Conservation (phyloP, 2,113 vertebrate genomes). For the Phalacrocorax aristotelis region DNA sequence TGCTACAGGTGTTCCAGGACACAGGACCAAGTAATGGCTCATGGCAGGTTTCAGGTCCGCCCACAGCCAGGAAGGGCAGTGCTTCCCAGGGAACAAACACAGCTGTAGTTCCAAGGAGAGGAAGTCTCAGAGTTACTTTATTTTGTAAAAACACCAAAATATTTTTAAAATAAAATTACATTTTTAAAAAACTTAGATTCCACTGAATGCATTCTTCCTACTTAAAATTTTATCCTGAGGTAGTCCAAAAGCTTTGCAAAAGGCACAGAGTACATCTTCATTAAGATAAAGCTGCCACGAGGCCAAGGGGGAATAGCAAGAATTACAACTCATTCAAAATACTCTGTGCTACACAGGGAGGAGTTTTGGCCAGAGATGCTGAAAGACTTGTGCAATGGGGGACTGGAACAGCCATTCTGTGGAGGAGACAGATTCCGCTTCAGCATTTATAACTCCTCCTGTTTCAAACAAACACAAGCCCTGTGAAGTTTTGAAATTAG, state of each 20-base stretch:
- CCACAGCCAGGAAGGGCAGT: not conserved
- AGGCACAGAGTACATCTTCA: not conserved
- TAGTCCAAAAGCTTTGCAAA: not conserved
- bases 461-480: not conserved
- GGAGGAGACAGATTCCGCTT: not conserved
- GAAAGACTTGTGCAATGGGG: not conserved
- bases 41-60: not conserved
- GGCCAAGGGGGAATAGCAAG: not conserved
- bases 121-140: not conserved
- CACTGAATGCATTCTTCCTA: not conserved
- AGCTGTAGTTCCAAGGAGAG: not conserved
- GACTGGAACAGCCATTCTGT: accelerated
- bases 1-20: accelerated
- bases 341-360: not conserved
- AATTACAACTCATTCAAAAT: not conserved
- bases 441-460: not conserved
- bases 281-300: not conserved
- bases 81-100: not conserved
- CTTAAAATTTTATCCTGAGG: not conserved
- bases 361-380: not conserved
- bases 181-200: not conserved
- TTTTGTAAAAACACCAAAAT: not conserved
- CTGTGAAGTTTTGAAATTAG: not conserved
- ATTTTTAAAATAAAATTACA: not conserved
- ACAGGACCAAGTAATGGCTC: not conserved